Conservation (phyloP, 2,888 invertebrate species). For the Eupithecia inturbata region DNA sequence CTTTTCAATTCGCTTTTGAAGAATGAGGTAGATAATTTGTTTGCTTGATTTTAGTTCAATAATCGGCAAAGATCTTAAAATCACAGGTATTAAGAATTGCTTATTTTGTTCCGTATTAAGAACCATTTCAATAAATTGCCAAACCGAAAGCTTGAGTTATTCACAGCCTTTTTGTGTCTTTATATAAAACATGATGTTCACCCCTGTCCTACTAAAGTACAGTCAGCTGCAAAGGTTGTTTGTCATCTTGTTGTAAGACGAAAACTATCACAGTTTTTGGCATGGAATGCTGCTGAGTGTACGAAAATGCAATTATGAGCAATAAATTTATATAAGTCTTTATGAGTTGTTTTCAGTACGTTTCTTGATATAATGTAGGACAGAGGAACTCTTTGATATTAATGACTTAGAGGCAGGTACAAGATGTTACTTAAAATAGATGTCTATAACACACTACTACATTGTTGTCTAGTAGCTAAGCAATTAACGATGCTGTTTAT, state of each 20-base stretch:
- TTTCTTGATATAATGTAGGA: slow-evolving; percentile 27
- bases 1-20: neutral
- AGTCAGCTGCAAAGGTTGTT: slow-evolving; percentile 35
- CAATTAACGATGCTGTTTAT: slow-evolving; percentile 67
- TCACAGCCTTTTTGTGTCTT: slow-evolving; percentile 82
- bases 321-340: slow-evolving; percentile 19
- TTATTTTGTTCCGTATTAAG: neutral
- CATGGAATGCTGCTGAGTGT: slow-evolving; percentile 37
- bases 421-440: slow-evolving; percentile 38
- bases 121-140: slow-evolving; percentile 45
- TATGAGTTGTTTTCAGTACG: slow-evolving; percentile 15
- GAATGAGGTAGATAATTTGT: slow-evolving; percentile 19
- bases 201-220: slow-evolving; percentile 60
- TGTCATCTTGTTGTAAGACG: slow-evolving; percentile 30
- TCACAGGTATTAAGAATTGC: neutral
- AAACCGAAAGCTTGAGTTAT: slow-evolving; percentile 73
- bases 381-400: slow-evolving; percentile 28
- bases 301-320: slow-evolving; percentile 34
- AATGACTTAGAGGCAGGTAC: slow-evolving; percentile 38
- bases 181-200: slow-evolving; percentile 62
- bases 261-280: slow-evolving; percentile 40
- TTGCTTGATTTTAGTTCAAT: neutral
- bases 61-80: neutral
- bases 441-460: slow-evolving; percentile 37
- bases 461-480: slow-evolving; percentile 53